Conservation (phyloP, 2,888 invertebrate genomes). For the Himalopsyche kuldschensis region DNA sequence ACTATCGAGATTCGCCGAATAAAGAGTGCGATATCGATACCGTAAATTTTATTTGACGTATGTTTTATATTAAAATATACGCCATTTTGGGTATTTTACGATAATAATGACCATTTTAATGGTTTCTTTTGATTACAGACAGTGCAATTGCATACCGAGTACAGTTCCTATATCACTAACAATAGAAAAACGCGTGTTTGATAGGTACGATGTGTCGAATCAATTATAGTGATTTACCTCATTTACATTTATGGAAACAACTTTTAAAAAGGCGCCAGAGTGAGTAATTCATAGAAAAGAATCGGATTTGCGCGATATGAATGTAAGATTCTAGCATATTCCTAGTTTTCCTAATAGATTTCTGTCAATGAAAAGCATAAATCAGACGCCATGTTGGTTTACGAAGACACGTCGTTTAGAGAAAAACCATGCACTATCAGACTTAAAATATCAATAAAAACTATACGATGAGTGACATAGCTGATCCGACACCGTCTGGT, state of each 20-base stretch:
- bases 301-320: not conserved
- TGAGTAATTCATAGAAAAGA: not conserved
- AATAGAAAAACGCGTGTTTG: not conserved
- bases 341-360: slow-evolving; percentile 7
- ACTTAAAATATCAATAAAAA: slow-evolving; percentile 26
- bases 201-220: not conserved
- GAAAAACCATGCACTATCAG: slow-evolving; percentile 9
- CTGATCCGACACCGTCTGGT: not conserved
- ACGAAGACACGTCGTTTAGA: slow-evolving; percentile 32
- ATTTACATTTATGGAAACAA: not conserved
- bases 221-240: not conserved
- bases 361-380: slow-evolving; percentile 13
- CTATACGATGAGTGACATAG: slow-evolving; percentile 11
- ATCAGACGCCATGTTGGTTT: slow-evolving; percentile 35
- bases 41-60: not conserved
- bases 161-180: not conserved
- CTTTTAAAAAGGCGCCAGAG: not conserved
- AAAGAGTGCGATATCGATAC: not conserved
- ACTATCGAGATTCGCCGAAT: not conserved
- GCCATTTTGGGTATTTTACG: not conserved
- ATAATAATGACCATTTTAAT: not conserved
- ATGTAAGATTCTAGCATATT: not conserved
- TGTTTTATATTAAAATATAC: not conserved
- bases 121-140: not conserved
- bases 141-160: not conserved